Base-by-base conservation (phyloP, 2,888 invertebrate genomes). In the Meta bourneti region DNA sequence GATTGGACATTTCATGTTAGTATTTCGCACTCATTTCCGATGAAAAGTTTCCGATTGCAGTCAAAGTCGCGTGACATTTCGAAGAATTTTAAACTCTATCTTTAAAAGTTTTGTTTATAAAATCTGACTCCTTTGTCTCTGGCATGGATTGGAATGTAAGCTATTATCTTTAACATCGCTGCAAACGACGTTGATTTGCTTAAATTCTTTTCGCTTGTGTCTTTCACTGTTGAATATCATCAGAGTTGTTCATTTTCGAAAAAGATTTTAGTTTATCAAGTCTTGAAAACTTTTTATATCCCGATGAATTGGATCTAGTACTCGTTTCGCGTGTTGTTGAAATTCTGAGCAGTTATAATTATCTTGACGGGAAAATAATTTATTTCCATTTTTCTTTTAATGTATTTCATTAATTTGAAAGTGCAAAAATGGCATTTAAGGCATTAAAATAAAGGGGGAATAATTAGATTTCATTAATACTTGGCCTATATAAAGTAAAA, bases 31-130 rank as follows among this genome's bases (percentile, higher is more conserved):
- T 20, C n/a, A 52, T 34, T 34, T 34, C 34, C 34, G 51, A 52
- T n/a, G 20, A 78, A 19, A 19, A n/a, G 20, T 77, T 49, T 77
- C 20, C 20, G 19, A 34, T 20, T 1, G 16, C n/a, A 51, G 49
- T 51, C 51, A 19, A 54, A 79, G 52, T 61, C 61, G 0, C 11
- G 11, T 13, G 79, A 79, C 79, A 20, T 54, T 19, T 61, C 79
- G 11, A 54, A 19, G 61, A 61, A 79, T 79, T 79, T 79, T 54
- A 79, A 79, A 79, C 34, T 79, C 79, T 52, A 79, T 79, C 34
- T 49, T 77, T 9, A 61, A 61, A 61, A 54, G 61, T 79, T 79
- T 79, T 77, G 77, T 51, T 77, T 79, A 54, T 79, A 20, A 79
- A 79, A 79, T 61, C 11, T 54, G 61, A 20, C 8, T 11, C 52